Evolutionary conservation across 2,888 invertebrate genomes (phyloP).

Genomic region (Meteorus colon): DNA sequence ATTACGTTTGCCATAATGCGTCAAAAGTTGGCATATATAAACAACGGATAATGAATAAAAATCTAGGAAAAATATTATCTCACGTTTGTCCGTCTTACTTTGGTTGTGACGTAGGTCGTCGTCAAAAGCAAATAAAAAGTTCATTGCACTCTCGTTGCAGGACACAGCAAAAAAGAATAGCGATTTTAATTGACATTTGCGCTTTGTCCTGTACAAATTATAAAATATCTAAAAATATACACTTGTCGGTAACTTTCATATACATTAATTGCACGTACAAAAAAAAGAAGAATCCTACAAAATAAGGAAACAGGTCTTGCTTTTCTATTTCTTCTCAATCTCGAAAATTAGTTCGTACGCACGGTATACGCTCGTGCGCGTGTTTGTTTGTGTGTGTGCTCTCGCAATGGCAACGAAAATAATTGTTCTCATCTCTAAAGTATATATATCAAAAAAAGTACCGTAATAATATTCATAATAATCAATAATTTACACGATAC

Average conservation of each 20-base stretch:
- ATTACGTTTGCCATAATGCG: slow-evolving; percentile 12
- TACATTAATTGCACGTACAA: slow-evolving; percentile 68
- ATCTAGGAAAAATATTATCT: slow-evolving; percentile 16
- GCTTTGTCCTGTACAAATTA: slow-evolving; percentile 50
- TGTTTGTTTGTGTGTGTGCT: neutral
- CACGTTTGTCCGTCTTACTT: slow-evolving; percentile 39
- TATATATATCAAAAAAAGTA: slow-evolving; percentile 12
- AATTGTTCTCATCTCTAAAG: slow-evolving; percentile 10
- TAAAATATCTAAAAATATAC: slow-evolving; percentile 70
- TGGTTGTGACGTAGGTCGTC: slow-evolving; percentile 31
- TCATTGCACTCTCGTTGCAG: slow-evolving; percentile 17
- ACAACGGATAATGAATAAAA: slow-evolving; percentile 17
- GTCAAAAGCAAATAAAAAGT: slow-evolving; percentile 41
- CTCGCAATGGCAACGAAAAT: slow-evolving; percentile 4
- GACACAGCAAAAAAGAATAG: slow-evolving; percentile 16
- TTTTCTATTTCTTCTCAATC: neutral
- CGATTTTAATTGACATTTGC: neutral
- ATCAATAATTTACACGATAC: slow-evolving; percentile 75
- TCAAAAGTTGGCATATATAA: neutral
- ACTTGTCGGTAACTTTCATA: slow-evolving; percentile 71
- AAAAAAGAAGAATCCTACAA: slow-evolving; percentile 50
- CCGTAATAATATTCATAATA: slow-evolving; percentile 32
- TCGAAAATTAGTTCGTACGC: neutral
- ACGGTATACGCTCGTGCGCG: neutral
- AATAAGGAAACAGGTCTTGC: neutral